These are phyloP conservation scores for Chironex yamaguchii DNA, from an alignment of 30 jellyfish, hydroid and myxozoan genomes.

Conservation along the genomic window DNA sequence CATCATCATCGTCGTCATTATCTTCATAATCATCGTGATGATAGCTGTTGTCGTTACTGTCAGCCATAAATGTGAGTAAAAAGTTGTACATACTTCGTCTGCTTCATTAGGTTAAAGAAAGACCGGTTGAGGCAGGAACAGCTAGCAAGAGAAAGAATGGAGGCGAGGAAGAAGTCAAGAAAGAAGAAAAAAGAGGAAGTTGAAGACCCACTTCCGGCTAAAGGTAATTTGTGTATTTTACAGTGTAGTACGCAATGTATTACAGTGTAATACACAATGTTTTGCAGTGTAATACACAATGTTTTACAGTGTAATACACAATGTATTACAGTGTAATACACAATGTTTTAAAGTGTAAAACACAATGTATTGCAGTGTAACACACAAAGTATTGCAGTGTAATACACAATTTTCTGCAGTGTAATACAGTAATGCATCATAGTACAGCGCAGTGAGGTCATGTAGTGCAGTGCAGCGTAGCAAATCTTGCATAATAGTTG, in stretches of 20 bases:
- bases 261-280: background rate
- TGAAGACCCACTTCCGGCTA: conserved; percentile 78
- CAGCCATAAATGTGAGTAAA: too few species aligned
- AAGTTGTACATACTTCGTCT: background rate
- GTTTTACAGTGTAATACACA: background rate
- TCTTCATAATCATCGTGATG: too few species aligned
- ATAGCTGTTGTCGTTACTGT: too few species aligned
- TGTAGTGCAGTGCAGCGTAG: too few species aligned
- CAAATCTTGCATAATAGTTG: too few species aligned
- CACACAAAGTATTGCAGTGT: too few species aligned
- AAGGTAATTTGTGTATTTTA: background rate
- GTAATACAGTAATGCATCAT: too few species aligned
- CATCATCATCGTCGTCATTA: too few species aligned
- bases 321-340: background rate
- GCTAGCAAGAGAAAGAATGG: conserved; percentile 92
- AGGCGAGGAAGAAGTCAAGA: conserved; percentile 75
- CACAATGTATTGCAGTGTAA: too few species aligned
- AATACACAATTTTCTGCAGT: too few species aligned
- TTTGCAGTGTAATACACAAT: background rate
- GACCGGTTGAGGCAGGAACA: conserved; percentile 93
- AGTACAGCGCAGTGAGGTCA: too few species aligned
- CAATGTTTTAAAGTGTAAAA: background rate
- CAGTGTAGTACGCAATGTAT: background rate
- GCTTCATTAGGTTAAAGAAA: conserved; percentile 77
- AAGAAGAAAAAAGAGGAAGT: conserved; percentile 26